Conservation (phyloP, 1,140 invertebrate genomes). For the Wiebesia pumilae region DNA sequence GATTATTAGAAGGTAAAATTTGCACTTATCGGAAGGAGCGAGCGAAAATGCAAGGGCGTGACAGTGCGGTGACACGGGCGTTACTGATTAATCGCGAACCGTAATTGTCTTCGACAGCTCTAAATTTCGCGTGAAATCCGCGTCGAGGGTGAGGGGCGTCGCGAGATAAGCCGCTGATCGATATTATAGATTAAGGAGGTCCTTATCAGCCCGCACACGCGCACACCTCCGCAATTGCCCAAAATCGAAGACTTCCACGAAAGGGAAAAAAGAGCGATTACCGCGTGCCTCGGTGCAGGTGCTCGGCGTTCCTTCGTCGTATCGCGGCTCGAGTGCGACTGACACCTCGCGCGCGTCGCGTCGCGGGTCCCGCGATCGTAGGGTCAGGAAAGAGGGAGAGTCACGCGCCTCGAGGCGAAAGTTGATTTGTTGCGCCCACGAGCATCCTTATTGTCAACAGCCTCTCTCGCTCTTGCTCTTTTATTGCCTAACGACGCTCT, state of each 20-base stretch:
- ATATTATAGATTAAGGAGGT: neutral
- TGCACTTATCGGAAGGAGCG: no score
- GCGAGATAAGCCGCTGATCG: neutral
- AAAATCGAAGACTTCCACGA: no score
- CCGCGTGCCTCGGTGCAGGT: neutral
- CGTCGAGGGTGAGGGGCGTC: no score
- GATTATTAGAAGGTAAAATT: no score
- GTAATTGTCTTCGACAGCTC: neutral
- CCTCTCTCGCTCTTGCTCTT: neutral
- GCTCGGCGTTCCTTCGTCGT: neutral
- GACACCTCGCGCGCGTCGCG: neutral
- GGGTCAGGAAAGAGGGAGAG: slow-evolving; percentile 14
- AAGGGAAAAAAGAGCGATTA: neutral
- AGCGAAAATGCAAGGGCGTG: no score
- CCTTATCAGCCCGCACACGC: neutral
- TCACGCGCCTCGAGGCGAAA: neutral
- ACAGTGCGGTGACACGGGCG: no score
- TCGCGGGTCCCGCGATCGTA: neutral
- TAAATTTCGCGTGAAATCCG: neutral
- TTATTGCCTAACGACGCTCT: neutral
- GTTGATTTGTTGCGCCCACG: slow-evolving; percentile 27
- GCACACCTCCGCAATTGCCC: neutral
- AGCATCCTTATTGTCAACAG: neutral
- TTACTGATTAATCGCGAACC: no score
- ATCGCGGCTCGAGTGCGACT: slow-evolving; percentile 38